These are phyloP conservation scores for Thymelicus lineola DNA, from an alignment of 2,888 invertebrate genomes.

Conservation along the genomic window DNA sequence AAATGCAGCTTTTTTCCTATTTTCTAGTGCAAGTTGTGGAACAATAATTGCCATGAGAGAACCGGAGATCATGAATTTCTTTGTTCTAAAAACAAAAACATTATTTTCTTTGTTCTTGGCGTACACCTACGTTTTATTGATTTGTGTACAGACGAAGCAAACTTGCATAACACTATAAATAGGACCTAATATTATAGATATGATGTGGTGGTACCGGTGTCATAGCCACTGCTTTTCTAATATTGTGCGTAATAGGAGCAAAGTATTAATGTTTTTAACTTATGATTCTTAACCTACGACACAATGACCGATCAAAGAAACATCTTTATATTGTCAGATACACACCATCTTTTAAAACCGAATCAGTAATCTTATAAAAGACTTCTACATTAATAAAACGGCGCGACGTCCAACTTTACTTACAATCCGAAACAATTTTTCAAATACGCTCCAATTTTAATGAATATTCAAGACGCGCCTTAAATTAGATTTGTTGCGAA, in stretches of 20 bases:
- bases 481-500: conserved; percentile 40
- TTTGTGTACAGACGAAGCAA: not conserved
- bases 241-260: too few relatives aligned
- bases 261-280: too few relatives aligned
- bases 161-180: too few relatives aligned
- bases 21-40: conserved; percentile 44
- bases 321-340: too few relatives aligned
- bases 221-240: too few relatives aligned
- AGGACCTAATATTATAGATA: too few relatives aligned
- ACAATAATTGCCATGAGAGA: conserved; percentile 48
- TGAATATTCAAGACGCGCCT: conserved; percentile 34
- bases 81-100: conserved; percentile 45
- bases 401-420: conserved; percentile 12
- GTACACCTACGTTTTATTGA: not conserved
- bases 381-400: not conserved
- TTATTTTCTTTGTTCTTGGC: conserved; percentile 30
- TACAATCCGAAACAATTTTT: conserved; percentile 35
- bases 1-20: conserved; percentile 40
- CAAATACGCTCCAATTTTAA: conserved; percentile 36
- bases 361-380: not conserved
- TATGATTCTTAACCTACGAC: too few relatives aligned
- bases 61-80: conserved; percentile 42
- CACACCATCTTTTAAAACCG: not conserved
- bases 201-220: too few relatives aligned
- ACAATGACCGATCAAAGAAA: too few relatives aligned